Conservation (phyloP, 2,113 vertebrate genomes). For the Elgaria multicarinata region DNA sequence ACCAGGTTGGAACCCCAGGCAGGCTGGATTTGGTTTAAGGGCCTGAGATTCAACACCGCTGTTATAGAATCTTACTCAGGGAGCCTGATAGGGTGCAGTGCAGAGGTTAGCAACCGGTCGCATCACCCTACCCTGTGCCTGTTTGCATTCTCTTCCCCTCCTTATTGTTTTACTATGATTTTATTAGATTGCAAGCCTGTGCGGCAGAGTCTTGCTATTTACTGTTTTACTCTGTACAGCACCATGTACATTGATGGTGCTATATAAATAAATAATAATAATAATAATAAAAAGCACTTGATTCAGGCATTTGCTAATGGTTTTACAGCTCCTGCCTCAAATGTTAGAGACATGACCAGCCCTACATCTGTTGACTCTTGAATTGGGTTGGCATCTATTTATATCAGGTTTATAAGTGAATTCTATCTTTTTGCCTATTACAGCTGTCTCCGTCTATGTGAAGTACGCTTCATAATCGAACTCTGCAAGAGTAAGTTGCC, state of each 20-base stretch:
- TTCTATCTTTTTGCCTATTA: conserved; percentile 37
- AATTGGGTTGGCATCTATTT: conserved; percentile 33
- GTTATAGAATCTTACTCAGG: neutral
- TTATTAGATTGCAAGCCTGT: no score
- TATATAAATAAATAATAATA: no score
- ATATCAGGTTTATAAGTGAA: neutral
- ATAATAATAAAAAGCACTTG: neutral
- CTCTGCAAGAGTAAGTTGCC: neutral
- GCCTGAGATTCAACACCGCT: neutral
- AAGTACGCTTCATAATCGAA: conserved; percentile 26
- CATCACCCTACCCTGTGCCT: no score
- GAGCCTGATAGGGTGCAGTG: neutral
- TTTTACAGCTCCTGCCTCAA: conserved; percentile 11
- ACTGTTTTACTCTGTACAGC: no score
- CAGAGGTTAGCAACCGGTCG: neutral
- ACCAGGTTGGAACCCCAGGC: no score
- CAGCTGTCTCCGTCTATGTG: neutral
- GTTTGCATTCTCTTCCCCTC: no score
- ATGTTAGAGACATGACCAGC: neutral
- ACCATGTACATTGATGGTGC: no score
- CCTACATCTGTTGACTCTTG: conserved; percentile 1
- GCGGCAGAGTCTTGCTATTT: no score
- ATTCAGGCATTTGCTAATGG: conserved; percentile 2
- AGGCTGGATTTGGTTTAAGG: no score
- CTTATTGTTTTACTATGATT: no score